Base-by-base conservation (phyloP, 2,797 vertebrate species). In the Luscinia luscinia region DNA sequence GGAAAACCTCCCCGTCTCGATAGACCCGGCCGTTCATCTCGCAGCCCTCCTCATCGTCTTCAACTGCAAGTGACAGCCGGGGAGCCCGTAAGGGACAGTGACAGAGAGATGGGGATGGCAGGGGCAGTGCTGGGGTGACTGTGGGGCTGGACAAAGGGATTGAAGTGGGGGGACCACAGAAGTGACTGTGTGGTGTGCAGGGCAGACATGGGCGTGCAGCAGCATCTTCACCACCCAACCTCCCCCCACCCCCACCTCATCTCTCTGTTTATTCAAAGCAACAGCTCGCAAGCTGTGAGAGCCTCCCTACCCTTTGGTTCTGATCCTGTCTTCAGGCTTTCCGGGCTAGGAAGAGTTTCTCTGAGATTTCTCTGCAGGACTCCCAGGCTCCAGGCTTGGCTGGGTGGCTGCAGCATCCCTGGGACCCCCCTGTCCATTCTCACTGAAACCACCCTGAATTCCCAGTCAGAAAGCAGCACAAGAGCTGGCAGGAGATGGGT, bases 1-100 rank as follows among this genome's bases (percentile, higher is more conserved):
- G 98, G 93, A 99, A 99, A 24, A 98, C 97, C 97, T 99, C 98
- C 23, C 99, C 99, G 0, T 99, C 98, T 2, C 87, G 95, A 95
- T 99, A 99, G 30, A 96, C 80, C 21, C 97, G 94, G 41, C 99
- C 99, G 0, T 99, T 98, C 84, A 98, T 86, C 96, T 98, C 97
- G 16, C 99, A 99, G 96, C 97, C 96, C 79, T 98, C 96, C 15
- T 98, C 98, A 2, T 97, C 95, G 18, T 97, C 97, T 80, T 97
- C 97, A 96, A 97, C 99, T 99, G 97, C 14, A 55, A 76, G 45
- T 1, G 23, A 94, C 36, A 77, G 52, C 21, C 34, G 0, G 36
- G 19, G 16, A 79, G 43, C 24, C 63, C 19, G 0, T 81, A 2
- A 79, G 74, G 78, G 45, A 62, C 54, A 51, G 43, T 6, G 41